Conservation (phyloP, 2,797 vertebrate species). For the Anguilla anguilla region DNA sequence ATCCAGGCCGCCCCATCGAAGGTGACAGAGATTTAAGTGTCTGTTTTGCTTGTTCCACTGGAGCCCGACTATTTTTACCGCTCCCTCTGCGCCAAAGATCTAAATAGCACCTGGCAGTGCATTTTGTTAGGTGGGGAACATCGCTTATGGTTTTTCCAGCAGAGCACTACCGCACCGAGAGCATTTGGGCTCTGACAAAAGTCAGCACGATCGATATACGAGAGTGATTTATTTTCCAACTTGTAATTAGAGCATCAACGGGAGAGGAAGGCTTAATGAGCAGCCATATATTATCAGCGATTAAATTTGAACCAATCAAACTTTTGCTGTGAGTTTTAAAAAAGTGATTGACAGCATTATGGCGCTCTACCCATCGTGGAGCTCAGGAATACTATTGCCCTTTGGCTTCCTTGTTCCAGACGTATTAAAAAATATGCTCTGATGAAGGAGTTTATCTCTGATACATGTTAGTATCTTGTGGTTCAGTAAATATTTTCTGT, state of each 20-base stretch:
- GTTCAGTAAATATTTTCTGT: not conserved
- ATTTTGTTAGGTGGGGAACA: slow-evolving; percentile 45
- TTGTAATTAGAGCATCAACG: not conserved
- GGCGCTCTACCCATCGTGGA: not conserved
- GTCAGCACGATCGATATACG: too few species aligned
- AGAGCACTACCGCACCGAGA: not conserved
- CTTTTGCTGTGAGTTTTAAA: not conserved
- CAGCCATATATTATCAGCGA: not conserved
- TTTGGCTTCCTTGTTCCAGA: too few species aligned
- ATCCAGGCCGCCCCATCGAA: slow-evolving; percentile 23
- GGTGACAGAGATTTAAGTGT: slow-evolving; percentile 25
- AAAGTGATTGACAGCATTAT: not conserved
- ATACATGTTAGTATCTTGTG: too few species aligned
- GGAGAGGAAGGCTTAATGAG: not conserved
- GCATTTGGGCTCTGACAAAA: not conserved
- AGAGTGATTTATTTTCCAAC: not conserved
- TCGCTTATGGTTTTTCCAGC: not conserved
- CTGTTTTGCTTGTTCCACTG: slow-evolving; percentile 25
- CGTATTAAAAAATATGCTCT: too few species aligned
- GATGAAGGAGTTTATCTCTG: too few species aligned
- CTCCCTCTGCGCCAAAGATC: slow-evolving; percentile 44
- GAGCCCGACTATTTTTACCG: slow-evolving; percentile 49
- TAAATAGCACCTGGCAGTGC: slow-evolving; percentile 37
- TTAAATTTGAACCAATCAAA: not conserved
- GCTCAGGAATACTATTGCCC: not conserved